Evolutionary conservation across 2,888 invertebrate genomes (phyloP).

Genomic region (Hirudinaria manillensis): DNA sequence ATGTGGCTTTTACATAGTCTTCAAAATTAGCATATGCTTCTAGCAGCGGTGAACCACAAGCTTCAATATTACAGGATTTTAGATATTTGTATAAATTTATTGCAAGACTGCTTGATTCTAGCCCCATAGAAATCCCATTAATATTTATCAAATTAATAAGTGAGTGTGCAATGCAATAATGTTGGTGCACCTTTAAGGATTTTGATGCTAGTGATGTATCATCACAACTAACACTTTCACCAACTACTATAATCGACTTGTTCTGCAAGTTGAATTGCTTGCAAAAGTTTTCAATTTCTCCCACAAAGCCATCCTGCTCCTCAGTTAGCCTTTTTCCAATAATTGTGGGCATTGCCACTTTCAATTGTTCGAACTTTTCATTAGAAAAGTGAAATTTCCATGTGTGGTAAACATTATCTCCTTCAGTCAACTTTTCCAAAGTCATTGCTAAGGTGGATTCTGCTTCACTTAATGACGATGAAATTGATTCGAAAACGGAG

Average conservation of each 20-base stretch:
- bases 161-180: conserved; percentile 1
- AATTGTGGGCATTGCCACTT: not conserved
- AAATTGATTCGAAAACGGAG: not conserved
- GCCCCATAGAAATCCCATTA: not conserved
- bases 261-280: not conserved
- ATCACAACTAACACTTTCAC: not conserved
- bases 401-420: not conserved
- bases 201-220: not conserved
- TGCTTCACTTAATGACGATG: not conserved
- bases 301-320: not conserved
- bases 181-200: not conserved
- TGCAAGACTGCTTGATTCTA: not conserved
- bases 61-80: not conserved
- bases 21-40: not conserved
- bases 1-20: not conserved
- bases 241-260: conserved; percentile 3
- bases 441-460: conserved; percentile 8
- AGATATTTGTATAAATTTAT: not conserved
- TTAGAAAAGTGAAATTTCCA: conserved; percentile 16
- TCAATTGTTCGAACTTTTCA: conserved; percentile 13
- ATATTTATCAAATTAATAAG: not conserved
- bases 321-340: not conserved
- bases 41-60: not conserved
- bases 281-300: not conserved
- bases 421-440: not conserved